Evolutionary conservation across 2,113 vertebrate species (phyloP).

Genomic region (Microcebus griseorufus): DNA sequence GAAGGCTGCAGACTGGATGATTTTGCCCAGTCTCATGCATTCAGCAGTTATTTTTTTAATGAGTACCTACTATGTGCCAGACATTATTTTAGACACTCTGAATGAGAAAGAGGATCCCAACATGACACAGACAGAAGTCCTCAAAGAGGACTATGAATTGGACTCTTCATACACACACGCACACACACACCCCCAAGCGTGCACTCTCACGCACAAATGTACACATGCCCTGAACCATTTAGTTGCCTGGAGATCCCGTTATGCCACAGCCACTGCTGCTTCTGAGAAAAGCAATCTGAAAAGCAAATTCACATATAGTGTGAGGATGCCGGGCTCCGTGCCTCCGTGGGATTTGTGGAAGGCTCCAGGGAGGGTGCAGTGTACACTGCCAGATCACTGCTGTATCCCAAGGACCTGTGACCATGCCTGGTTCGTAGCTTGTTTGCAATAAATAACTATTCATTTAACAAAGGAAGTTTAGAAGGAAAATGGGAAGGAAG

Average conservation of each 20-base stretch:
- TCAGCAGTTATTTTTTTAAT: not conserved
- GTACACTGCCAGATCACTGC: too few species aligned
- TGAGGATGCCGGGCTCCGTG: not conserved
- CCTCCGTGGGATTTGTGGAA: not conserved
- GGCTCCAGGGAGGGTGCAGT: not conserved
- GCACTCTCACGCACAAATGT: too few species aligned
- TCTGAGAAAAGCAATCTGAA: not conserved
- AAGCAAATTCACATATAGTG: not conserved
- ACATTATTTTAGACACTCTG: not conserved
- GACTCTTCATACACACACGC: not conserved
- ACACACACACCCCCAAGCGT: accelerated
- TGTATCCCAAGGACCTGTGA: not conserved
- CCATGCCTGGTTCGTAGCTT: not conserved
- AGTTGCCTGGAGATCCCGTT: not conserved
- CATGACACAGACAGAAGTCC: not conserved
- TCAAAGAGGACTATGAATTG: not conserved
- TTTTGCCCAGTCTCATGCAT: not conserved
- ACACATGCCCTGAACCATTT: not conserved
- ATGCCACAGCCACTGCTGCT: not conserved
- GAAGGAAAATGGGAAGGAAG: not conserved
- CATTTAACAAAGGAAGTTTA: not conserved
- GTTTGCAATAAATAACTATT: not conserved
- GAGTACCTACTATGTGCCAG: not conserved
- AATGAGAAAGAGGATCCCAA: not conserved
- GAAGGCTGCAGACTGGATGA: not conserved